Evolutionary conservation across 2,797 vertebrate genomes (phyloP).

Genomic region (Sebastes matsubarae): DNA sequence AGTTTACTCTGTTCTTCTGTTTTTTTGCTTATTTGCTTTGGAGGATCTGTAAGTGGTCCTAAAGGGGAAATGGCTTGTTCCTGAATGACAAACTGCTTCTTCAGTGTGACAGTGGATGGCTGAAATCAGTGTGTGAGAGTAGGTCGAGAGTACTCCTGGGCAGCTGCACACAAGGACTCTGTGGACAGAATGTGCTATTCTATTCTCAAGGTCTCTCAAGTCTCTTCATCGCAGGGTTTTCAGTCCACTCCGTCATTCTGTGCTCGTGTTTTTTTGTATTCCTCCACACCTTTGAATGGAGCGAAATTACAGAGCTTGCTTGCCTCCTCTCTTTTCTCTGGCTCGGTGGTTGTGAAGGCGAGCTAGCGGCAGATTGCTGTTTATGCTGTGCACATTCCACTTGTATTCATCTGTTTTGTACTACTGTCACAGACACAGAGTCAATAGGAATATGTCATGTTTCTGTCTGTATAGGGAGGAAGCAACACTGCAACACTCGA

Average conservation of each 20-base stretch:
- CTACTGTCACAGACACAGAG: neutral
- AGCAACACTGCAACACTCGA: neutral
- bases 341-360: neutral
- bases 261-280: conserved; percentile 29
- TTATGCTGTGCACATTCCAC: conserved; percentile 10
- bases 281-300: conserved; percentile 7
- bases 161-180: conserved; percentile 31
- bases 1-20: conserved; percentile 18
- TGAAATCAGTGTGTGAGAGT: conserved; percentile 34
- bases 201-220: conserved; percentile 50
- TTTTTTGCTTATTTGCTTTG: conserved; percentile 37
- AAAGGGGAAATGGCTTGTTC: conserved; percentile 20
- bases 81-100: conserved; percentile 28
- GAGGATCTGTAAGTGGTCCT: conserved; percentile 31
- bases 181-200: conserved; percentile 42
- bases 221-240: conserved; percentile 23
- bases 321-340: neutral
- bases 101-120: conserved; percentile 13
- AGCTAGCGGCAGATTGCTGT: neutral
- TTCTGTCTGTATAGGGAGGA: neutral
- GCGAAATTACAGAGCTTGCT: neutral
- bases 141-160: conserved; percentile 30
- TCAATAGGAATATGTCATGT: neutral
- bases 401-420: neutral
- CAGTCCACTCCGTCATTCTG: neutral